Base-by-base conservation (phyloP, 2,888 invertebrate species). In the Platynereis dumerilii region DNA sequence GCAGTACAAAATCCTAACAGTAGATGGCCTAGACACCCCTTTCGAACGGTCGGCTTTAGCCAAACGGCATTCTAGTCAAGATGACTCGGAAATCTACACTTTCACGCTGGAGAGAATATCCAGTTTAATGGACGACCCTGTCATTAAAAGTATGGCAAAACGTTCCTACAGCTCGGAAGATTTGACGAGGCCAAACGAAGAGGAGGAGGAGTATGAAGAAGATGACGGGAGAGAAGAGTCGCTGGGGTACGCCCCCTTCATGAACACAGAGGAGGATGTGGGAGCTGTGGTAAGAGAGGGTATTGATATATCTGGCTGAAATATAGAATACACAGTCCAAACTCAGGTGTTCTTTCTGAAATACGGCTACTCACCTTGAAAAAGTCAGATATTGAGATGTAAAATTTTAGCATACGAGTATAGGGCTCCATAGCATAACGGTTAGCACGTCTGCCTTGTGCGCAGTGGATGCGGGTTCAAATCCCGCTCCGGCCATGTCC, bases 41-140 rank as follows among this genome's bases (percentile, higher is more conserved):
- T 53, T 53, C 24, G 55, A 2, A 2, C 12, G 17, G 7, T 29
- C n/a, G 17, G 48, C 34, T 20, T 44, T 45, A 22, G 39, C 57
- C 39, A 55, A 57, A 15, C 56, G 53, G 28, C 24, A 22, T 28
- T 65, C 55, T 7, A 55, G 54, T 24, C 75, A 76, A 44, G 76
- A 76, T 64, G 61, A 61, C 24, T 53, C 52, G 15, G 71, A 73
- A 29, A 78, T 76, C 74, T 7, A 12, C 34, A 12, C 5, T 12
- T 34, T 34, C 34, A 87, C 45, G 2, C 57, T 48, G 62, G 84
- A 86, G 60, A 84, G 83, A 2, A 75, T 86, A 60, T 86, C 87
- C 75, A 89, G 89, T 81, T 85, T 90, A 62, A 87, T 90, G 87
- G 88, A 89, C 71, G 92, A 91, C 70, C 76, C 76, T 0, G 82